A percentile compares a stretch with the other conserved stretches of the same genome.
These are phyloP conservation scores for Synanceia verrucosa DNA, from an alignment of 2,797 vertebrate species.

Conservation along the genomic window DNA sequence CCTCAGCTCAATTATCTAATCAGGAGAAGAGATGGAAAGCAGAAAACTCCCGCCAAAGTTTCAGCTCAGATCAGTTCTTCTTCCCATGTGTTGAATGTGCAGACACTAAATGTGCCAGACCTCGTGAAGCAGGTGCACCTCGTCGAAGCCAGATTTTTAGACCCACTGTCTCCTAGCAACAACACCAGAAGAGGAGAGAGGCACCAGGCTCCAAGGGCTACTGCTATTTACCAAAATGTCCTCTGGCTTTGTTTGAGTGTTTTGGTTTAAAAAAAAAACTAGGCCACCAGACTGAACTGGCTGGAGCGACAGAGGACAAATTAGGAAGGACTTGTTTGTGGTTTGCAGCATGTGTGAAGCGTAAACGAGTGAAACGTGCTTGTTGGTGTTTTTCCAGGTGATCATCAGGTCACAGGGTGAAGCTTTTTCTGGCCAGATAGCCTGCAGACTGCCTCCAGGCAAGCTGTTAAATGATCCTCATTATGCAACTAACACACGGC, in stretches of 20 bases:
- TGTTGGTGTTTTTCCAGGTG: conserved; percentile 21
- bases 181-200: conserved; percentile 65
- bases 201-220: conserved; percentile 59
- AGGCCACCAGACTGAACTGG: conserved; percentile 56
- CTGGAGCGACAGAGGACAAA: conserved; percentile 8
- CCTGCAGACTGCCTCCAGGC: conserved; percentile 30
- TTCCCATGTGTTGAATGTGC: conserved; percentile 50
- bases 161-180: conserved; percentile 82
- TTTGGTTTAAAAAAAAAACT: conserved; percentile 57
- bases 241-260: conserved; percentile 69
- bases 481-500: conserved; percentile 41
- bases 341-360: conserved; percentile 37
- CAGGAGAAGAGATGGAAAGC: conserved; percentile 10
- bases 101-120: conserved; percentile 41
- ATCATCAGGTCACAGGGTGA: conserved; percentile 44
- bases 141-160: conserved; percentile 66
- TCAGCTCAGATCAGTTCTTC: conserved; percentile 28
- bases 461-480: conserved; percentile 37
- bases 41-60: conserved; percentile 40
- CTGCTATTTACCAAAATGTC: conserved; percentile 67
- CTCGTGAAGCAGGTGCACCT: conserved; percentile 71
- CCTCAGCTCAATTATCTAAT: conserved; percentile 43
- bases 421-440: conserved; percentile 23
- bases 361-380: background rate
- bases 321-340: conserved; percentile 4